Evolutionary conservation across 2,113 vertebrate species (phyloP), one percentile per base, ranked within the genome.

Genomic region (Marcusenius ussheri): DNA sequence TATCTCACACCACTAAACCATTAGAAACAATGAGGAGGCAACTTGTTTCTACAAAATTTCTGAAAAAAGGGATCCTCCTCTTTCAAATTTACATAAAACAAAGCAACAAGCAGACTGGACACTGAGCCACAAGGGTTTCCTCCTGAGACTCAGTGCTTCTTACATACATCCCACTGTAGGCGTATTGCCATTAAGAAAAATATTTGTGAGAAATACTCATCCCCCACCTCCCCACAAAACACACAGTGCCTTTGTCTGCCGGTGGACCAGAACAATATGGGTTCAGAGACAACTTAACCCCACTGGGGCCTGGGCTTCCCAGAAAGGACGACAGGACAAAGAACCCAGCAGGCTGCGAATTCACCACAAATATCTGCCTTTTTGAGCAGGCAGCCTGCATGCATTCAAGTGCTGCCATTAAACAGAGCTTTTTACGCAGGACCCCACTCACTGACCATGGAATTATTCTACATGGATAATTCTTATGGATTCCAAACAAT

Each of bases 201-300:
- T 93, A 91, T 93, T 92, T 91, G 89, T 91, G 88, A 86, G 83
- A 91, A 89, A 90, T 87, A 66, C 87, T 51, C 86, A 87, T 35
- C 88, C 50, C 77, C 42, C n/a, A 70, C 39, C 77, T 83, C 77
- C 77, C 45, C 70, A 87, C 27, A 50, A 39, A 77, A 83, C 91
- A 93, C 93, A 93, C 91, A 90, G 91, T 53, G 90, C 74, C 93
- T 93, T 93, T 93, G 92, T 93, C 90, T 83, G 84, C 83, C 88
- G 83, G 92, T 88, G 87, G 89, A 80, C 90, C 89, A 91, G 91
- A 93, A 92, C 92, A 92, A 92, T 91, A 89, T 90, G 91, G 92
- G 91, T 92, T 91, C 92, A 91, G 51, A 90, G 47, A n/a, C 58
- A 91, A 85, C 91, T 91, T 91, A 88, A 91, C 89, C 88, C 90